Evolutionary conservation across 1,140 invertebrate genomes (phyloP).

Genomic region (Drosophila tristis): DNA sequence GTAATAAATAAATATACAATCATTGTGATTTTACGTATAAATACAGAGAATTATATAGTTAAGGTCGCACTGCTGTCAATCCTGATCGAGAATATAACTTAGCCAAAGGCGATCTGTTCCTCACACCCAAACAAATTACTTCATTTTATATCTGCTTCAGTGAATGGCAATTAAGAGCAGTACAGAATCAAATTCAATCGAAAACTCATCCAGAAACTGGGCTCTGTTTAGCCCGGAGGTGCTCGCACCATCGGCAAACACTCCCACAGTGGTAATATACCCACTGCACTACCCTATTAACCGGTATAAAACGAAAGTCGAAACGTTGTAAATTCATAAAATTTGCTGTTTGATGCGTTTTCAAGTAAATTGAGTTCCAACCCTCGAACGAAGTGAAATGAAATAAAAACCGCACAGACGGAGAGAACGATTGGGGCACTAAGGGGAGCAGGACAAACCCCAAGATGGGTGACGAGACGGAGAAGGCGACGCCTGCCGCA

Average conservation of each 20-base stretch:
- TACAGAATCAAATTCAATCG: too few relatives aligned
- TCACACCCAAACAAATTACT: too few relatives aligned
- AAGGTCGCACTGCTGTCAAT: too few relatives aligned
- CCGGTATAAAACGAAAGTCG: slow-evolving; percentile 47
- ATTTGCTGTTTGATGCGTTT: slow-evolving; percentile 82
- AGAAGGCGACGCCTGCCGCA: slow-evolving; percentile 74
- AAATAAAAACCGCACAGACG: slow-evolving; percentile 77
- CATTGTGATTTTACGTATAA: too few relatives aligned
- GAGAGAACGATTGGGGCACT: slow-evolving; percentile 7
- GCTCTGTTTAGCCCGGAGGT: too few relatives aligned
- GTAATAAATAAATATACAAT: too few relatives aligned
- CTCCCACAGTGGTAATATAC: not conserved
- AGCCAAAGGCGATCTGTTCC: too few relatives aligned
- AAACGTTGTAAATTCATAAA: slow-evolving; percentile 83
- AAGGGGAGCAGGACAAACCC: slow-evolving; percentile 8
- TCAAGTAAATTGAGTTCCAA: slow-evolving; percentile 82
- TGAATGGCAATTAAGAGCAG: too few relatives aligned
- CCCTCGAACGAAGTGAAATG: slow-evolving; percentile 79
- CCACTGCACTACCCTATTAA: not conserved
- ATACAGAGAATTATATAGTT: too few relatives aligned
- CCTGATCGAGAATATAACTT: too few relatives aligned
- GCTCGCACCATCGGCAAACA: not conserved
- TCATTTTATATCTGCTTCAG: too few relatives aligned
- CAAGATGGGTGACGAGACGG: slow-evolving; percentile 56
- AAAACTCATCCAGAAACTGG: too few relatives aligned